These are phyloP conservation scores for Cordylochernes scorpioides DNA, from an alignment of 2,888 invertebrate genomes.

Conservation along the genomic window DNA sequence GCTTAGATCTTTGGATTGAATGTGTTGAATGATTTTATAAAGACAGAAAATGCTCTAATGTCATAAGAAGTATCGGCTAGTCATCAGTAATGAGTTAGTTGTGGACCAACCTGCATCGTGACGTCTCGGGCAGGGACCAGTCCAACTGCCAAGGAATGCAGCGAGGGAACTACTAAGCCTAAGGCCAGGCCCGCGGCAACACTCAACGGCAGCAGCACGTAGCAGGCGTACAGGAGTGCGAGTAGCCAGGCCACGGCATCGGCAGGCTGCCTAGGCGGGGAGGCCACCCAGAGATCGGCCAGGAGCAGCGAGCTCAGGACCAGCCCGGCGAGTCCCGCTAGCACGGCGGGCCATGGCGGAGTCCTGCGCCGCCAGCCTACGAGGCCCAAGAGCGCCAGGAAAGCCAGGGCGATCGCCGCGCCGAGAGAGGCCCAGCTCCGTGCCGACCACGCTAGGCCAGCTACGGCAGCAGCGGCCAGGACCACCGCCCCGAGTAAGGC, in stretches of 20 bases:
- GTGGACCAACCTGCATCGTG: no score
- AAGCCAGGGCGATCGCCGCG: constrained; percentile 23
- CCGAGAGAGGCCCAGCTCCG: constrained; percentile 23
- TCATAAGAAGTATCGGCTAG: no score
- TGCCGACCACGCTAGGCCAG: constrained; percentile 9
- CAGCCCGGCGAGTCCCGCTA: constrained; percentile 10
- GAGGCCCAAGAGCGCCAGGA: constrained; percentile 13
- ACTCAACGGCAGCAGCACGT: constrained; percentile 41
- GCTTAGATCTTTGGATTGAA: no score
- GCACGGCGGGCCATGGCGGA: constrained; percentile 12
- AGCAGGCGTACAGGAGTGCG: constrained; percentile 40
- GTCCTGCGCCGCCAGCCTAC: constrained; percentile 7
- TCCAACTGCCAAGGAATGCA: constrained; percentile 10
- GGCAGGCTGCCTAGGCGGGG: constrained; percentile 29
- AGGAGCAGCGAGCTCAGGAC: constrained; percentile 30
- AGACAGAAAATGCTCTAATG: no score
- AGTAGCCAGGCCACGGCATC: constrained; percentile 44
- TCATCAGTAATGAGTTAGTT: no score
- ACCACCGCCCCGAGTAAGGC: constrained; percentile 31
- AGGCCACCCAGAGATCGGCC: constrained; percentile 25
- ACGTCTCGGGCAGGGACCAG: constrained; percentile 7
- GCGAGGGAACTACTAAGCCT: constrained; percentile 11
- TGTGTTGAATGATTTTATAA: no score
- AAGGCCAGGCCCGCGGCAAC: constrained; percentile 23
- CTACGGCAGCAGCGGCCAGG: constrained; percentile 8